Evolutionary conservation across 2,888 invertebrate genomes (phyloP).

Genomic region (Ophion costatus): DNA sequence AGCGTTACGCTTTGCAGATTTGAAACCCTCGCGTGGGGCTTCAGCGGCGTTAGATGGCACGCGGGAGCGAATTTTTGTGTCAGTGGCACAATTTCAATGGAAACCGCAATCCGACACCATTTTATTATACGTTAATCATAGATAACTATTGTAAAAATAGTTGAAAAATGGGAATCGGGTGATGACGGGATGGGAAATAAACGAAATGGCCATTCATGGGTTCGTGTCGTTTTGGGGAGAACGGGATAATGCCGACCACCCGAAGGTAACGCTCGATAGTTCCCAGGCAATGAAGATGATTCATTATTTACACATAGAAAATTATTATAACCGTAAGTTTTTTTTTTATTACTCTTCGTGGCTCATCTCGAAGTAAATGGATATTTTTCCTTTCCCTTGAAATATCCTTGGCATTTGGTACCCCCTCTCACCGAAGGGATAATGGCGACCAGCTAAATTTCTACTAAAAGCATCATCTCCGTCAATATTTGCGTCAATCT

Average conservation of each 20-base stretch:
- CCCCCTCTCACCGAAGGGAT: neutral
- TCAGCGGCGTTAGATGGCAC: neutral
- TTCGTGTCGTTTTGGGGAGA: neutral
- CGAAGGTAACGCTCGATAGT: neutral
- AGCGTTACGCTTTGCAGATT: conserved; percentile 5
- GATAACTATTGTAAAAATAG: conserved; percentile 14
- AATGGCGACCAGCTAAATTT: neutral
- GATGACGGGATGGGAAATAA: neutral
- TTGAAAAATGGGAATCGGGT: neutral
- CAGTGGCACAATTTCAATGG: conserved; percentile 8
- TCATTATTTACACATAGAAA: neutral
- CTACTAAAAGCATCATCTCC: neutral
- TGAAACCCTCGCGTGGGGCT: neutral
- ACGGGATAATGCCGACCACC: neutral
- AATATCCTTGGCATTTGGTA: neutral
- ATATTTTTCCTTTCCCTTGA: neutral
- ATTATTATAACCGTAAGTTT: neutral
- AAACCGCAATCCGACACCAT: neutral
- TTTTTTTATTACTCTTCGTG: neutral
- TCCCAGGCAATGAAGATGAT: neutral
- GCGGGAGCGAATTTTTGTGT: neutral
- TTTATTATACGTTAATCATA: neutral
- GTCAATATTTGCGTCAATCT: neutral
- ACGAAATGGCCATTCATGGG: neutral
- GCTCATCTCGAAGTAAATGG: neutral